Conservation (phyloP, 2,113 vertebrate genomes). For the Sinocyclocheilus rhinocerous region DNA sequence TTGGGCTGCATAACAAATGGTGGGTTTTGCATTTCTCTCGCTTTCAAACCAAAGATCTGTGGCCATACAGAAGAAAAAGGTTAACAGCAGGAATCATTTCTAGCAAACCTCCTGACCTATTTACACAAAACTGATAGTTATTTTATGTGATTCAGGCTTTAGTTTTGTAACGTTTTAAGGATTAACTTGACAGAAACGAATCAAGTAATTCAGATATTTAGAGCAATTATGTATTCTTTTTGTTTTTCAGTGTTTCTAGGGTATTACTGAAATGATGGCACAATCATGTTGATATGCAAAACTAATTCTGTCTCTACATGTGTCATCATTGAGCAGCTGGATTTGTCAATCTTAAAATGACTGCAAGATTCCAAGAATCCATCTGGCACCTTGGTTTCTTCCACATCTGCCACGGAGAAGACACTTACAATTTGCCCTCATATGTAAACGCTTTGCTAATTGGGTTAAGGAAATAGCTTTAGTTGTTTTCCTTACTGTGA, state of each 20-base stretch:
- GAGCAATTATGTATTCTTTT: not conserved
- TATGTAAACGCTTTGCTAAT: slow-evolving; percentile 9
- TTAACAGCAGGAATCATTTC: slow-evolving; percentile 23
- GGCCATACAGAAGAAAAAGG: slow-evolving; percentile 9
- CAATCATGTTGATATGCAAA: too few relatives aligned
- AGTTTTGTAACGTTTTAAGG: not conserved
- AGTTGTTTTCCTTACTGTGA: slow-evolving; percentile 19
- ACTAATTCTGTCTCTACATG: not conserved
- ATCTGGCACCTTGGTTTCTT: slow-evolving; percentile 15
- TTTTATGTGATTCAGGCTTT: not conserved
- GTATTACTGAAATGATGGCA: not conserved
- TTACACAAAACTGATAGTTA: not conserved
- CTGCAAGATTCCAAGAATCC: slow-evolving; percentile 1
- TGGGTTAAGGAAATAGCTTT: slow-evolving; percentile 25
- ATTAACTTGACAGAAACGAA: not conserved
- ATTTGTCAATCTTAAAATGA: not conserved
- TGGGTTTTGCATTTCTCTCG: slow-evolving; percentile 10
- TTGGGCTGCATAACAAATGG: slow-evolving; percentile 13
- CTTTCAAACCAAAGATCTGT: slow-evolving; percentile 20
- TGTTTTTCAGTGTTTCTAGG: not conserved
- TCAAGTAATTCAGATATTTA: not conserved
- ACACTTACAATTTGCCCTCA: not conserved
- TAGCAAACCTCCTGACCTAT: slow-evolving; percentile 27
- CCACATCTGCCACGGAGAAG: slow-evolving; percentile 11
- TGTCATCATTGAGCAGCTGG: not conserved